Evolutionary conservation across 2,888 invertebrate genomes (phyloP).

Genomic region (Mesorhabditis sp.): DNA sequence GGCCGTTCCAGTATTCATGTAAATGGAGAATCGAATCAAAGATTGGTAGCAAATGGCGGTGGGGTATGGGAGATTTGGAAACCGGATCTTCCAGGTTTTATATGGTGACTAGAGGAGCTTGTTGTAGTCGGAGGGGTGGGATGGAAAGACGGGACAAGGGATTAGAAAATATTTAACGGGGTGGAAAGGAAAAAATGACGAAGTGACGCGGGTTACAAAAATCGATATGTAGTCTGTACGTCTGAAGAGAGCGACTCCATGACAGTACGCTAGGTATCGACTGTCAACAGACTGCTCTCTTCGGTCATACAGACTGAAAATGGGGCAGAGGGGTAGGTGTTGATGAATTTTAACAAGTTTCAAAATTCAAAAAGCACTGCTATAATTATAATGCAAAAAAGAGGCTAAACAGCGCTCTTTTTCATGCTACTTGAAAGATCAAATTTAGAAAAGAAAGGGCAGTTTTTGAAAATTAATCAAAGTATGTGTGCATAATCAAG

Average conservation of each 20-base stretch:
- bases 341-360: not conserved
- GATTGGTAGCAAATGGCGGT: no score
- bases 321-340: not conserved
- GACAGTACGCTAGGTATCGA: slow-evolving; percentile 28
- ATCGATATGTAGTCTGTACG: not conserved
- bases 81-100: not conserved
- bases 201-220: no score
- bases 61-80: no score
- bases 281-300: slow-evolving; percentile 47
- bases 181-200: not conserved
- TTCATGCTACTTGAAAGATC: no score
- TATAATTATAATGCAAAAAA: no score
- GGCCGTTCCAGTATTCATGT: no score
- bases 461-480: no score
- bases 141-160: not conserved
- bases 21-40: no score
- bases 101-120: no score
- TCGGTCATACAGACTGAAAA: slow-evolving; percentile 19
- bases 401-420: no score
- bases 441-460: no score
- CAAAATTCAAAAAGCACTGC: not conserved
- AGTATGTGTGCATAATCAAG: no score
- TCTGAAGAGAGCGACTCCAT: slow-evolving; percentile 49
- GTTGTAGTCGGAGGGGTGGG: not conserved
- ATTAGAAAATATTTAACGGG: not conserved